Conservation (phyloP, 2,113 vertebrate species). For the Aptenodytes forsteri region DNA sequence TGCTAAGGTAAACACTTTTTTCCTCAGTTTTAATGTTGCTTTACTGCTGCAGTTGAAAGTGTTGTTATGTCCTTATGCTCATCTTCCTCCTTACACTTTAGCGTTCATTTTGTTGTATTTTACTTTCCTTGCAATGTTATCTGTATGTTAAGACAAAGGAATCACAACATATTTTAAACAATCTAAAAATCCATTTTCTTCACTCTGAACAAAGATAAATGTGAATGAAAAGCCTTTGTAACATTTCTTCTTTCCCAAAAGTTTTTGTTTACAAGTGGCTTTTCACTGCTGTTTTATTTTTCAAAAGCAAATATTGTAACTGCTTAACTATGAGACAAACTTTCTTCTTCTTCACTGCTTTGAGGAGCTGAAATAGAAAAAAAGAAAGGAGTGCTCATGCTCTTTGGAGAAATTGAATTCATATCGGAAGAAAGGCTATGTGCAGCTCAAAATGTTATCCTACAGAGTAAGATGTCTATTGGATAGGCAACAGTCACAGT, state of each 20-base stretch:
- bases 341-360: not conserved
- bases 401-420: not conserved
- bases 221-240: not conserved
- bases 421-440: not conserved
- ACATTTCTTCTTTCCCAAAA: not conserved
- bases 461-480: not conserved
- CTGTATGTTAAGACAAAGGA: not conserved
- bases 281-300: not conserved
- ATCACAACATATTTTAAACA: not conserved
- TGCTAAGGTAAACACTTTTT: not conserved
- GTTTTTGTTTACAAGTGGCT: not conserved
- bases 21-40: not conserved
- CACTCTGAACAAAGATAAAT: not conserved
- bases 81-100: not conserved
- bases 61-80: not conserved
- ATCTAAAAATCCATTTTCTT: not conserved
- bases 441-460: not conserved
- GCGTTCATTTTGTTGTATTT: not conserved
- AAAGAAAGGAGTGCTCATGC: not conserved
- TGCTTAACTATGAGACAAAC: not conserved
- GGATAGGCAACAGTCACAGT: not conserved
- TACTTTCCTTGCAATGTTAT: not conserved
- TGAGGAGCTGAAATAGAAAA: not conserved
- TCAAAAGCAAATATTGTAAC: not conserved
- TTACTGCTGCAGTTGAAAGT: not conserved